phyloP scores from a whole-genome alignment of 2,113 vertebrate genomes.

The Larimichthys polyactis region DNA sequence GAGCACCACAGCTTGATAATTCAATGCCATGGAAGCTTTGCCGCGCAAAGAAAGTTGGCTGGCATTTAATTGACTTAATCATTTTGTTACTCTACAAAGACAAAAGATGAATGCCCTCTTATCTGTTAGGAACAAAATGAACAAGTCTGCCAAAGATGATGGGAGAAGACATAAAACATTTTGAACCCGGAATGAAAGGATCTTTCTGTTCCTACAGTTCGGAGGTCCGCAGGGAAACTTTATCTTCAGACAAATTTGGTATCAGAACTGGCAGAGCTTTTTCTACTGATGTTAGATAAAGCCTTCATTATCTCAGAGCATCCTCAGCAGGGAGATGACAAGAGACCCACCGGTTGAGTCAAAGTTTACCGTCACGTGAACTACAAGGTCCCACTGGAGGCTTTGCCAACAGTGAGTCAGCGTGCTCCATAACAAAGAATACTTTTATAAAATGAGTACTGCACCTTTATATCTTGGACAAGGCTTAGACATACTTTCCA shows the following conservation, averaged over 20 bases:
- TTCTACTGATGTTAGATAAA: conserved; percentile 62
- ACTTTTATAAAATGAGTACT: neutral
- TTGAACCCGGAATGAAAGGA: conserved; percentile 47
- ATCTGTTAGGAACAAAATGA: conserved; percentile 74
- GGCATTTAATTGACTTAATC: conserved; percentile 78
- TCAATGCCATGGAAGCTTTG: conserved; percentile 57
- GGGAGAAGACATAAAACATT: conserved; percentile 43
- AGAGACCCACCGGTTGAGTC: conserved; percentile 21
- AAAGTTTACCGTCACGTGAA: conserved; percentile 18
- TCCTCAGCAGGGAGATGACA: conserved; percentile 22
- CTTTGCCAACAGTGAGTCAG: neutral
- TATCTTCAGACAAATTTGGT: conserved; percentile 70
- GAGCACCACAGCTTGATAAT: conserved; percentile 52
- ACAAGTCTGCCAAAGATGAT: conserved; percentile 60
- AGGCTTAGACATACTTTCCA: too few relatives aligned
- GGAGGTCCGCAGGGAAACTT: conserved; percentile 63
- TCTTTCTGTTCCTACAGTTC: conserved; percentile 41
- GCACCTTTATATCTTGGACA: neutral
- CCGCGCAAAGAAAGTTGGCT: conserved; percentile 60
- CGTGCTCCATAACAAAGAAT: neutral
- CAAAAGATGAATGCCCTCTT: conserved; percentile 76
- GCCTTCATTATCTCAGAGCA: conserved; percentile 54
- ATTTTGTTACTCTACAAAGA: conserved; percentile 76
- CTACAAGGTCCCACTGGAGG: conserved; percentile 18
- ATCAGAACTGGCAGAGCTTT: conserved; percentile 48